phyloP scores from a whole-genome alignment of 2,888 invertebrate species.

The Argyra leucocephala region DNA sequence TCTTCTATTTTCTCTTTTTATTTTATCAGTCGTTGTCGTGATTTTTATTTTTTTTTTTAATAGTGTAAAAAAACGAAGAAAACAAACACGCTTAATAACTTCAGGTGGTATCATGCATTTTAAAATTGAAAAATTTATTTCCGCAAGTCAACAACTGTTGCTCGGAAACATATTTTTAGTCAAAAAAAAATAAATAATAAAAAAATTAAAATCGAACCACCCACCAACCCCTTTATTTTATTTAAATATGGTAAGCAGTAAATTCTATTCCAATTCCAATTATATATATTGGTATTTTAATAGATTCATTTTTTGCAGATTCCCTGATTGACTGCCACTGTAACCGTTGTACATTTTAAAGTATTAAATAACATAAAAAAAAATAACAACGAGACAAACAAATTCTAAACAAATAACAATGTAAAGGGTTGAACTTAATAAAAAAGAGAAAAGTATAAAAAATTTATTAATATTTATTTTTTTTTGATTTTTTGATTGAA shows the following conservation, averaged over 20 bases:
- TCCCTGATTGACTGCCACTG: neutral
- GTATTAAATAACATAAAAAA: neutral
- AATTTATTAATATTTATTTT: too few relatives aligned
- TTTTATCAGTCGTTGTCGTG: too few relatives aligned
- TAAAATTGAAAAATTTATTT: slow-evolving; percentile 6
- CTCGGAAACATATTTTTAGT: neutral
- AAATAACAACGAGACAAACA: neutral
- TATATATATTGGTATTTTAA: too few relatives aligned
- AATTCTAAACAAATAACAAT: neutral
- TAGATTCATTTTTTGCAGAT: neutral
- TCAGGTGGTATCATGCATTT: slow-evolving; percentile 3
- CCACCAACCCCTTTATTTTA: neutral
- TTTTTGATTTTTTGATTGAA: too few relatives aligned
- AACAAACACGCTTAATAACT: neutral
- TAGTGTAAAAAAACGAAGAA: neutral
- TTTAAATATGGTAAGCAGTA: neutral
- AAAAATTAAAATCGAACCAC: neutral
- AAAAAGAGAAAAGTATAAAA: too few relatives aligned
- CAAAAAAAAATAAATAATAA: neutral
- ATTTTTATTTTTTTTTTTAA: too few relatives aligned
- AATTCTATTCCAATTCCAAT: neutral
- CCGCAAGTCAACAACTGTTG: slow-evolving; percentile 1
- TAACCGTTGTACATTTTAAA: neutral
- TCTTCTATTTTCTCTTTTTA: too few relatives aligned
- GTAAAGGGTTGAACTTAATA: neutral